Evolutionary conservation across 23 tunicate genomes (phyloP).

Genomic region (Trididemnum miniatum): DNA sequence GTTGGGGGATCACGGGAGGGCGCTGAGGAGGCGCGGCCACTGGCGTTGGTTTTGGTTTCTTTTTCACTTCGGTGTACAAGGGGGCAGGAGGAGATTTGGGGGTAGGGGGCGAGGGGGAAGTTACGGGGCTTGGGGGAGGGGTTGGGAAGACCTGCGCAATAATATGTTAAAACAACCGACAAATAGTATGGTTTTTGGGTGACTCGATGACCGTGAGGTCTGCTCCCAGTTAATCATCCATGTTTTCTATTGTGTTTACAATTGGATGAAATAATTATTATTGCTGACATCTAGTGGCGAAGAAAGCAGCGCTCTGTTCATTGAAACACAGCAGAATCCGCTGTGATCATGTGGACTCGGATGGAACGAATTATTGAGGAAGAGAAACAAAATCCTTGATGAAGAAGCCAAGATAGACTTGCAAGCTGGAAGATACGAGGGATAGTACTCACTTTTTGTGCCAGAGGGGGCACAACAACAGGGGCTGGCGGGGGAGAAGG

Average conservation of each 20-base stretch:
- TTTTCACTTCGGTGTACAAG: conserved; percentile 3
- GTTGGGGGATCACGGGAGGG: not conserved
- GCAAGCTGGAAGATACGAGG: not conserved
- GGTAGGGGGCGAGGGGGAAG: conserved; percentile 16
- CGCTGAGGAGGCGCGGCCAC: not conserved
- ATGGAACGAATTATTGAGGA: no score
- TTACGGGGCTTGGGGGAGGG: not conserved
- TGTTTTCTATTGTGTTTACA: no score
- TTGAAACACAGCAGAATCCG: no score
- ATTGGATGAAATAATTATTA: no score
- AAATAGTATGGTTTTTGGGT: no score
- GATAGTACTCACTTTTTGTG: not conserved
- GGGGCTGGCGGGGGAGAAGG: conserved; percentile 6
- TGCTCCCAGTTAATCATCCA: no score
- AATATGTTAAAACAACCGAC: no score
- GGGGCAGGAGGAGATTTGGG: conserved; percentile 21
- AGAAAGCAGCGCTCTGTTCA: no score
- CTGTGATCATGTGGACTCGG: no score
- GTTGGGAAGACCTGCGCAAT: no score
- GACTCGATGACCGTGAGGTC: no score
- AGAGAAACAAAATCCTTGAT: not conserved
- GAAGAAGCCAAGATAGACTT: not conserved
- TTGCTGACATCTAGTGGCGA: no score
- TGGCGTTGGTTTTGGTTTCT: conserved; percentile 1
- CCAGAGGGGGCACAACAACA: not conserved